Base-by-base conservation (phyloP, 2,888 invertebrate genomes). In the Cheilosia grossa region DNA sequence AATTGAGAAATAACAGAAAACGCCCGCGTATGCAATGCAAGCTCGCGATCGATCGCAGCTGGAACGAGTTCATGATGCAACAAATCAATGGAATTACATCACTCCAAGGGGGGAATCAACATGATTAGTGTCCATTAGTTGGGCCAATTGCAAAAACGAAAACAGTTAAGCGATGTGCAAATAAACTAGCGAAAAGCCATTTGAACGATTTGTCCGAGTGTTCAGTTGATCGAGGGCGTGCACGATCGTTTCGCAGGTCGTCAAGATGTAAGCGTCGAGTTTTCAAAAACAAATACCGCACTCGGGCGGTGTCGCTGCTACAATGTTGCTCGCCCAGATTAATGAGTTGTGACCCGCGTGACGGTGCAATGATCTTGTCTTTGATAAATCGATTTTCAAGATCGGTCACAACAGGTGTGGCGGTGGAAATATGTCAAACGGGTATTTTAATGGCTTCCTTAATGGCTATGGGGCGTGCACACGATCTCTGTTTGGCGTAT, bases 331-430 rank as follows among this genome's bases (percentile, higher is more conserved):
- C 37, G 37, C 37, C 21, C n/a, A 81, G 81, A 85, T 81, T 77
- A 77, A 81, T 81, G 66, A 54, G 66, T 63, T 70, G 58, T 74
- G 64, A 70, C 81, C 72, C 44, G 80, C n/a, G 70, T 75, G 75
- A 77, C 44, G 80, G 74, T 75, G 70, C 80, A 80, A 59, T 74
- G 74, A 74, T 70, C 70, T 61, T 66, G 75, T 64, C 64, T 70
- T 75, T 85, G 85, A 85, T 44, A 77, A 70, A 85, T 80, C 72
- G 85, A 67, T 85, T 72, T 64, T 81, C 80, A 80, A 85, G 85
- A 85, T 85, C 83, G 81, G 44, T 75, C n/a, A 17, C 51, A 81
- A 81, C 85, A 85, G 85, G 85, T 85, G 85, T 77, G 70, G 33
- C 61, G 63, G 59, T 63, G 64, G 51, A 56, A 58, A 81, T 77